Percentiles rank a stretch among this genome's conserved stretches.
Evolutionary conservation across 2,797 vertebrate genomes (phyloP).

Genomic region (Sebastes iracundus): DNA sequence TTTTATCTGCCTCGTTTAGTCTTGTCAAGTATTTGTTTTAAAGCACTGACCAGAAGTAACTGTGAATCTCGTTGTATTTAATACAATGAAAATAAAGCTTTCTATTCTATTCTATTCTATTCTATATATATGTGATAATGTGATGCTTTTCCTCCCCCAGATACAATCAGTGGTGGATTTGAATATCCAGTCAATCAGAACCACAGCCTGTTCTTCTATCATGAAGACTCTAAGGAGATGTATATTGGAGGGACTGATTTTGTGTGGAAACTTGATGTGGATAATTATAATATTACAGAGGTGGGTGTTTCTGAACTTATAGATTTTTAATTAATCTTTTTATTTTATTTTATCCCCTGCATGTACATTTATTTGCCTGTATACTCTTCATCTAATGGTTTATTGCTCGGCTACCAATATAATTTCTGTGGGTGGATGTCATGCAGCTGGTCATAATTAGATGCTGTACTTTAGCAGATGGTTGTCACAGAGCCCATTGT

Average conservation of each 20-base stretch:
- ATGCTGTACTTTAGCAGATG: slow-evolving; percentile 30
- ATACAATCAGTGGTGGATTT: not conserved
- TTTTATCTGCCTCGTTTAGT: too few species aligned
- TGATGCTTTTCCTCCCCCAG: slow-evolving; percentile 12
- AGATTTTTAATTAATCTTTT: not conserved
- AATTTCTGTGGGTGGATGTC: not conserved
- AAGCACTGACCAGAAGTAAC: too few species aligned
- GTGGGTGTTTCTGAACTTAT: slow-evolving; percentile 51
- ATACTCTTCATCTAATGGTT: not conserved
- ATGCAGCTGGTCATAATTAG: slow-evolving; percentile 12
- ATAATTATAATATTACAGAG: slow-evolving; percentile 48
- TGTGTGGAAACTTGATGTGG: slow-evolving; percentile 64
- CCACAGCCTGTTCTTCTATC: slow-evolving; percentile 68
- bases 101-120: too few species aligned
- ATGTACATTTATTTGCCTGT: not conserved
- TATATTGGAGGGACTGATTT: slow-evolving; percentile 71
- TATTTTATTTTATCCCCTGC: not conserved
- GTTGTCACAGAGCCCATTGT: slow-evolving; percentile 5
- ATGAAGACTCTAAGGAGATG: slow-evolving; percentile 55
- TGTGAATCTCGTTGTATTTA: too few species aligned
- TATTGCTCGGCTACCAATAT: not conserved
- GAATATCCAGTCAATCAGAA: slow-evolving; percentile 50
- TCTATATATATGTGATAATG: not conserved
- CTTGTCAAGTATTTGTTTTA: too few species aligned
- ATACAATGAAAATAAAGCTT: too few species aligned